Evolutionary conservation across 2,888 invertebrate species (phyloP), one percentile per base, ranked within the genome.

Genomic region (Deroplatys truncata): DNA sequence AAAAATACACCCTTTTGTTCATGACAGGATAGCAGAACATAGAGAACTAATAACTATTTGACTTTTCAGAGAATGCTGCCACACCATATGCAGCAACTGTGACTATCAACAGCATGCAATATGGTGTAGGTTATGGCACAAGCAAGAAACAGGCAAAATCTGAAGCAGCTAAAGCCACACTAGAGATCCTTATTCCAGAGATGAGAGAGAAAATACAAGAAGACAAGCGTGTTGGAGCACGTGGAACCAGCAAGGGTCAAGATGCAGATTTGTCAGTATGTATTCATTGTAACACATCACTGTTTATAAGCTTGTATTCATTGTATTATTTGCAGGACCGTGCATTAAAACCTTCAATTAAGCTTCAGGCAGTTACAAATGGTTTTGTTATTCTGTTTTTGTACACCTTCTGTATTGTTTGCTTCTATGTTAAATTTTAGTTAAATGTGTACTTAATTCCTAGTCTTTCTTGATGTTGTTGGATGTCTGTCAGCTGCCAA

Each of bases 61-160:
- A 43, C 43, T 13, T 91, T 88, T 92, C 90, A 95, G 98, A 98
- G 94, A 98, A 98, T 94, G 98, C 98, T 2, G 96, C 97, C 9
- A 98, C 97, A 0, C 99, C 99, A 0, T 99, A 98, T 94, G 97
- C 98, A 89, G 99, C 99, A 20, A 98, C 98, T 5, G 98, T 99
- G 89, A 96, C 96, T 91, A 98, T 99, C 92, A 97, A 98, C 93
- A 97, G 97, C 91, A 97, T 98, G 95, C 97, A 98, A 93, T 99
- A 99, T 94, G 99, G 99, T 10, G 96, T 97, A 82, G 99, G 99
- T 0, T 97, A 96, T 93, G 99, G 99, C 16, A 97, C 97, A 90
- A 98, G 98, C 94, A 99, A 99, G 94, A 98, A 99, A 91, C 97
- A 97, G 93, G 99, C 99, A 49, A 99, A 99, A 94, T 96, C 98